Base-by-base conservation (phyloP, 2,888 invertebrate species). In the Psylliodes chrysocephalus region DNA sequence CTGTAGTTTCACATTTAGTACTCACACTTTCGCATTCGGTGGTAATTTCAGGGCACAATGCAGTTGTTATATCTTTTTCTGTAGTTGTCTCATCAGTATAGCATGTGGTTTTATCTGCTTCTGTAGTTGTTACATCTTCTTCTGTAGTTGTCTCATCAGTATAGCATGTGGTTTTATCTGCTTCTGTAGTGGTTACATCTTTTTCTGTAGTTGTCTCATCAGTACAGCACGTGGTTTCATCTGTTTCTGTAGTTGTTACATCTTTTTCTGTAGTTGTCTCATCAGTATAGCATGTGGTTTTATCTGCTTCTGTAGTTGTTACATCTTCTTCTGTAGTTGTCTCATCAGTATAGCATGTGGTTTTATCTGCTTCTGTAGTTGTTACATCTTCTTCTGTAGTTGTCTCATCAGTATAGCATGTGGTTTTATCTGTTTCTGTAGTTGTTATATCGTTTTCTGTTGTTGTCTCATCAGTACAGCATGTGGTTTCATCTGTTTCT, bases 231-330 rank as follows among this genome's bases (percentile, higher is more conserved):
- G 33, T 19, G 6, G 46, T 22, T 19, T 15, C 5, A 19, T 44
- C 61, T 35, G 52, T 53, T 18, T 19, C 25, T 19, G 52, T 49
- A 2, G 63, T 40, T 25, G 44, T 2, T 52, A 10, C 3, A 38
- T 40, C 44, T 53, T 12, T 17, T 22, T 53, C 33, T 28, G 35
- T 46, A 5, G 40, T 15, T 22, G 22, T 22, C 22, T 22, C 22
- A 22, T 2, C 3, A 22, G 22, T 2, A n/a, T 8, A 33, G n/a
- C n/a, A n/a, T n/a, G n/a, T n/a, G n/a, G n/a, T n/a, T n/a, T n/a
- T n/a, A n/a, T n/a, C n/a, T n/a, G n/a, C n/a, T n/a, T n/a, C n/a
- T 33, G 33, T 33, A n/a, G 33, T 33, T 2, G 33, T n/a, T 33
- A 6, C 33, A 5, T 8, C 33, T 2, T 4, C 10, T 33, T 33